A percentile compares a stretch with the other conserved stretches of the same genome.
Evolutionary conservation across 2,797 vertebrate species (phyloP).

Genomic region (Onychomys torridus): DNA sequence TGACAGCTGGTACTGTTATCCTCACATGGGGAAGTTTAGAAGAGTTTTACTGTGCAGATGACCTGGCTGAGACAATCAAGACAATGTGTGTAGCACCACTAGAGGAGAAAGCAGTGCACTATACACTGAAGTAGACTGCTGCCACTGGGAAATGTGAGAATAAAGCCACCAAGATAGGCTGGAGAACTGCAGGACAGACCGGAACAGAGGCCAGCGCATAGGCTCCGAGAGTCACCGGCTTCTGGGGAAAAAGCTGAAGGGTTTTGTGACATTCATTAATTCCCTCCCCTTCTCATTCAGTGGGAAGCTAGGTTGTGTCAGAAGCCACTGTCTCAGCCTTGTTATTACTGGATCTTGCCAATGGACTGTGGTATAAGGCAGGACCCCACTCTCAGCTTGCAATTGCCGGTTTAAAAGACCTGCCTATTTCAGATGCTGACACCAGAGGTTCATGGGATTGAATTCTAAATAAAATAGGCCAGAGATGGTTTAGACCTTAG

Average conservation of each 20-base stretch:
- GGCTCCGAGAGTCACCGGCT: background rate
- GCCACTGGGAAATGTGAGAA: background rate
- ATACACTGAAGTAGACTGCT: background rate
- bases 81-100: background rate
- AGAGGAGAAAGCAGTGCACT: background rate
- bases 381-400: background rate
- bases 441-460: background rate
- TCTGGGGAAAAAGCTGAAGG: background rate
- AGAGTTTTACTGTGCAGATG: conserved; percentile 1
- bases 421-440: conserved; percentile 27
- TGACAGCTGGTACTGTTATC: background rate
- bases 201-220: accelerated
- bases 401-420: conserved; percentile 17
- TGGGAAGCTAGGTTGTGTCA: conserved; percentile 19
- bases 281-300: background rate
- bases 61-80: conserved; percentile 20
- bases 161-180: background rate
- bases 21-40: background rate
- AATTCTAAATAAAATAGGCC: conserved; percentile 28
- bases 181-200: background rate
- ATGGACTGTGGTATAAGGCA: conserved; percentile 32
- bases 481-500: conserved; percentile 16
- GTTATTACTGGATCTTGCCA: conserved; percentile 10
- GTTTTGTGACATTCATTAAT: conserved; percentile 7
- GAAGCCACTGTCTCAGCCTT: conserved; percentile 8